Percentiles rank a stretch among this genome's conserved stretches.
Evolutionary conservation across 2,888 invertebrate genomes (phyloP).

Genomic region (Drosophila formosana): DNA sequence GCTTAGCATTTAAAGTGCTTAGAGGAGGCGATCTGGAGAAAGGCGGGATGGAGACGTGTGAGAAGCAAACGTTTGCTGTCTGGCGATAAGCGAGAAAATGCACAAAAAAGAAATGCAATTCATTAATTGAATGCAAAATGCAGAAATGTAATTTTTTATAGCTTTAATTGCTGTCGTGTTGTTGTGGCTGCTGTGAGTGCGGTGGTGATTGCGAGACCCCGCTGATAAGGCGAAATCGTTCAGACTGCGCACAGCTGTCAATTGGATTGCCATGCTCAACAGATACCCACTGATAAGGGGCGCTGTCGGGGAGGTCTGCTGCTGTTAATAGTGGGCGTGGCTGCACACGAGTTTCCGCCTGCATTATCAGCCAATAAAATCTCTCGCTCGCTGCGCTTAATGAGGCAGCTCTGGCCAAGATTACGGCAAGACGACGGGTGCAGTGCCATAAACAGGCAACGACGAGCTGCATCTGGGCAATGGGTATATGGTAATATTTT

Average conservation of each 20-base stretch:
- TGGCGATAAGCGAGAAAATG: conserved; percentile 34
- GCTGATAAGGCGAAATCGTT: conserved; percentile 20
- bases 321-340: conserved; percentile 16
- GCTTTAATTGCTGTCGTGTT: conserved; percentile 1
- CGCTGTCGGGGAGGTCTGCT: conserved; percentile 11
- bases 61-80: conserved; percentile 10
- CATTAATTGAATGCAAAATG: conserved; percentile 18
- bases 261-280: conserved; percentile 15
- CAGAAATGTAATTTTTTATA: conserved; percentile 5
- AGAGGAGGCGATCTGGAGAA: neutral
- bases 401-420: conserved; percentile 4
- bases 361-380: conserved; percentile 23
- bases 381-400: conserved; percentile 16
- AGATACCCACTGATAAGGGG: conserved; percentile 13
- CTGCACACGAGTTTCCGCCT: conserved; percentile 34
- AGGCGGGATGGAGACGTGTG: neutral
- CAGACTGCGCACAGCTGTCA: conserved; percentile 18
- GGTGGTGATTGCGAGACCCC: conserved; percentile 5
- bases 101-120: conserved; percentile 25
- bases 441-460: neutral
- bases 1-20: conserved; percentile 57
- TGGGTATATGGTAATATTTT: conserved; percentile 12
- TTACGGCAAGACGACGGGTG: neutral
- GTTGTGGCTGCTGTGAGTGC: neutral
- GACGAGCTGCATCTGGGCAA: neutral